These are phyloP conservation scores for Diarsia rubi DNA, from an alignment of 2,888 invertebrate genomes.

Conservation along the genomic window DNA sequence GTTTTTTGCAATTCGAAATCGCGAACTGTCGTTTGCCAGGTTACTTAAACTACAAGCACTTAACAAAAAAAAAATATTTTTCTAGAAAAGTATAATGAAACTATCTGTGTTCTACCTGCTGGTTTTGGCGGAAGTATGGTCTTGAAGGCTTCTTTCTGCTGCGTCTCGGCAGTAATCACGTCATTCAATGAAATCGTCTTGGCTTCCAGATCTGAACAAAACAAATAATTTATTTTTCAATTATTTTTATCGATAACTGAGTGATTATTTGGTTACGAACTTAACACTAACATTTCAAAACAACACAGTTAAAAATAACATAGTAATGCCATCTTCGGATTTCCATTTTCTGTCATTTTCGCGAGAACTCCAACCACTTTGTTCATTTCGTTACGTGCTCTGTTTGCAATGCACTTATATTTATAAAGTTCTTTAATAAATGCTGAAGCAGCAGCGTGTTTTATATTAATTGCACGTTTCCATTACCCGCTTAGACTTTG, in stretches of 20 bases:
- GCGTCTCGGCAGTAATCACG: conserved; percentile 80
- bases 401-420: conserved; percentile 66
- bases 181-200: conserved; percentile 85
- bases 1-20: background rate
- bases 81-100: background rate
- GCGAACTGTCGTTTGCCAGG: background rate
- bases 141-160: conserved; percentile 66
- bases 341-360: conserved; percentile 88
- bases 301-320: conserved; percentile 78
- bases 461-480: conserved; percentile 58
- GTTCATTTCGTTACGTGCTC: conserved; percentile 65
- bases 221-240: conserved; percentile 4
- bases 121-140: conserved; percentile 64
- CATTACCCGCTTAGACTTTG: conserved; percentile 41
- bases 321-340: conserved; percentile 76
- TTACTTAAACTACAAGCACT: background rate
- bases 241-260: background rate
- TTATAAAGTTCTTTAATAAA: conserved; percentile 59
- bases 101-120: conserved; percentile 63
- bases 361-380: conserved; percentile 59
- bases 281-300: conserved; percentile 72
- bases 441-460: conserved; percentile 49
- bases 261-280: background rate
- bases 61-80: background rate
- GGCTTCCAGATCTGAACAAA: conserved; percentile 76